Percentiles rank a stretch among this genome's conserved stretches.
Evolutionary conservation across 2,797 vertebrate genomes (phyloP).

Genomic region (Crossoptilon crossoptilon): DNA sequence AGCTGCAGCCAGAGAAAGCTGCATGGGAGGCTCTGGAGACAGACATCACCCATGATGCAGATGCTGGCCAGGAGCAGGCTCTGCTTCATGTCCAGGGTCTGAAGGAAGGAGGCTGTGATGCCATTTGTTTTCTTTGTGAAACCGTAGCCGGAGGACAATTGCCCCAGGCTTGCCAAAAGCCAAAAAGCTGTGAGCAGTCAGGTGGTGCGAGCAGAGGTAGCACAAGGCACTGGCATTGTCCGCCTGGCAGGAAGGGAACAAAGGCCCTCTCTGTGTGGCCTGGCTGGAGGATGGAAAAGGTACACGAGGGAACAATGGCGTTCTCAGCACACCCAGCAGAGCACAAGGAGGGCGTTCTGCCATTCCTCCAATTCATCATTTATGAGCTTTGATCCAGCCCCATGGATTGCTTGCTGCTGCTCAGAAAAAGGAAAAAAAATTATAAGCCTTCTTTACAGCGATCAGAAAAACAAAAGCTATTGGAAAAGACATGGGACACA

Average conservation of each 20-base stretch:
- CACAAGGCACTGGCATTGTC: conserved; percentile 67
- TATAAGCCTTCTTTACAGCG: conserved; percentile 43
- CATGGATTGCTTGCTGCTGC: conserved; percentile 32
- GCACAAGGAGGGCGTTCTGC: conserved; percentile 59
- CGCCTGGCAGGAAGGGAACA: conserved; percentile 42
- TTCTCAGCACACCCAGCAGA: conserved; percentile 36
- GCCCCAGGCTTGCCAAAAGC: neutral
- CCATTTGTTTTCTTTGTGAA: neutral
- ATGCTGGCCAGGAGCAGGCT: neutral
- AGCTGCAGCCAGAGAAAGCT: neutral
- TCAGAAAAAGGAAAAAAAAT: neutral
- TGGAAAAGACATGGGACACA: conserved; percentile 40
- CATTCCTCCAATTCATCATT: conserved; percentile 66
- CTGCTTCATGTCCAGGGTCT: neutral
- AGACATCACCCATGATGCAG: neutral
- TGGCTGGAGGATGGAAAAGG: neutral
- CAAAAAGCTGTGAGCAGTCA: neutral
- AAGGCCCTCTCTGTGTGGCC: conserved; percentile 30
- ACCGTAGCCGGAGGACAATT: neutral
- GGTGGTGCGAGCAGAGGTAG: conserved; percentile 66
- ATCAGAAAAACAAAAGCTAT: conserved; percentile 62
- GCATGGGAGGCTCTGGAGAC: neutral
- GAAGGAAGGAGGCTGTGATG: neutral
- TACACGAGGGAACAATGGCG: conserved; percentile 55
- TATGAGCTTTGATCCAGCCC: conserved; percentile 64